Conservation (phyloP, 2,888 invertebrate species). For the Herminia tarsipennalis region DNA sequence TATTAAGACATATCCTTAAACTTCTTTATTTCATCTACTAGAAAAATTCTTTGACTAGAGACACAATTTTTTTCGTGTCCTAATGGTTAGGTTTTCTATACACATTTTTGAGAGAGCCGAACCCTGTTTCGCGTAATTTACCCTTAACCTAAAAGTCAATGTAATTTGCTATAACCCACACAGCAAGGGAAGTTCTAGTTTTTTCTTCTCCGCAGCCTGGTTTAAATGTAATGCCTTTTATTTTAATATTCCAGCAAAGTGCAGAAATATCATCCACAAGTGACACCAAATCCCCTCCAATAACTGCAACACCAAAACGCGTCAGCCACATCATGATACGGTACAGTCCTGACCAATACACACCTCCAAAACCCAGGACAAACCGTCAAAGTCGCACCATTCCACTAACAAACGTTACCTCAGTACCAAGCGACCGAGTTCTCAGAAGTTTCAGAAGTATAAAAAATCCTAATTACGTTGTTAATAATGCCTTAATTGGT, state of each 20-base stretch:
- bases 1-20: too few relatives aligned
- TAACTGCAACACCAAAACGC: conserved; percentile 56
- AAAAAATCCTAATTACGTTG: conserved; percentile 30
- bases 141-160: too few relatives aligned
- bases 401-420: background rate
- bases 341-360: conserved; percentile 42
- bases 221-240: too few relatives aligned
- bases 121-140: too few relatives aligned
- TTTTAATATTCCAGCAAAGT: conserved; percentile 50
- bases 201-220: too few relatives aligned
- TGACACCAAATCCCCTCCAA: conserved; percentile 56
- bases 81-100: too few relatives aligned
- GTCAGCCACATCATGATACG: conserved; percentile 31
- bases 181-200: too few relatives aligned
- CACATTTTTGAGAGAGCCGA: too few relatives aligned
- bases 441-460: conserved; percentile 56
- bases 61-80: too few relatives aligned
- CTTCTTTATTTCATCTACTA: too few relatives aligned
- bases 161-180: too few relatives aligned
- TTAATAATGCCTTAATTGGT: conserved; percentile 27
- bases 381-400: conserved; percentile 3
- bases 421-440: conserved; percentile 26
- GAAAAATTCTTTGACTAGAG: too few relatives aligned
- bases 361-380: conserved; percentile 21
- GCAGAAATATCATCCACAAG: conserved; percentile 59